Conservation (phyloP, 2,113 vertebrate species). For the Salvelinus namaycush region DNA sequence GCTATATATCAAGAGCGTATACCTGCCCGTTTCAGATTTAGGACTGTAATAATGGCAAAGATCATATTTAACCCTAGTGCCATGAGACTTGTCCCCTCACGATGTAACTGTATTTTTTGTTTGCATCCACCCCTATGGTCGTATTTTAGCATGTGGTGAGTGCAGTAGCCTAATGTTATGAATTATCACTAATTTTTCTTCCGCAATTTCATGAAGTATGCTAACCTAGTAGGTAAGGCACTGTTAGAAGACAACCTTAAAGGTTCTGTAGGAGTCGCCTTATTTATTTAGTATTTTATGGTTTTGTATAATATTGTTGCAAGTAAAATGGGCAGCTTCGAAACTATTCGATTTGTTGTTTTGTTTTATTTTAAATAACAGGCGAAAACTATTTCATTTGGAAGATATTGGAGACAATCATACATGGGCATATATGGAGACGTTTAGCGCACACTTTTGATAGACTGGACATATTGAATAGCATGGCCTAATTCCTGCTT, state of each 20-base stretch:
- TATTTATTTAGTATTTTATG: background rate
- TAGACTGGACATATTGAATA: too few species aligned
- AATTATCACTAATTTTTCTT: background rate
- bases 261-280: background rate
- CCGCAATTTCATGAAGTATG: background rate
- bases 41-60: background rate
- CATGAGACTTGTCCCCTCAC: background rate
- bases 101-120: background rate
- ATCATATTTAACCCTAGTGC: background rate
- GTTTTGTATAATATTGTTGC: background rate
- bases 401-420: too few species aligned
- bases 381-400: background rate
- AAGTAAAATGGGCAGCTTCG: too few species aligned
- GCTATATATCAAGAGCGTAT: conserved; percentile 1
- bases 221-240: too few species aligned
- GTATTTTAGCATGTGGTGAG: too few species aligned
- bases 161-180: background rate
- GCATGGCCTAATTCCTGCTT: too few species aligned
- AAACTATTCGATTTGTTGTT: background rate
- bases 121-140: too few species aligned
- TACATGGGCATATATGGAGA: too few species aligned
- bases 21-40: background rate
- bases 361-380: background rate
- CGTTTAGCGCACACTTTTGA: too few species aligned
- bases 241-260: background rate